phyloP scores from a whole-genome alignment of 37 sponge, comb jelly and placozoan species.

The Beroe ovata region DNA sequence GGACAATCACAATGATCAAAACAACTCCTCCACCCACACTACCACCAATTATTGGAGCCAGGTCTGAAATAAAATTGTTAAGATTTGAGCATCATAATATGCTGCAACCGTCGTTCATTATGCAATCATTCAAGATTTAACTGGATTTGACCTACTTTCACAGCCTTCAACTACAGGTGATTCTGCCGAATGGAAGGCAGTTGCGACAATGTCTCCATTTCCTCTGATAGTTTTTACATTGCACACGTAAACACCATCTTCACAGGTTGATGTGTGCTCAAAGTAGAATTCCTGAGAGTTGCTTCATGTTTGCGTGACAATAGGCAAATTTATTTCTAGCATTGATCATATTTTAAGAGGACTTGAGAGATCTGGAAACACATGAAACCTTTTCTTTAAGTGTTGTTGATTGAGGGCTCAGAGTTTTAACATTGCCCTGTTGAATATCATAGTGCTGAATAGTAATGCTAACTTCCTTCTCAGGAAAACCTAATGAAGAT shows the following conservation, averaged over 20 bases:
- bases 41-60: not conserved
- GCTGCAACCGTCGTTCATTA: no score
- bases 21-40: not conserved
- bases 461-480: not conserved
- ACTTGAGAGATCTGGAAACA: no score
- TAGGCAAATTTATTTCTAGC: no score
- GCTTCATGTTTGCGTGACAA: no score
- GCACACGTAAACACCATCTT: not conserved
- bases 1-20: not conserved
- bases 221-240: not conserved
- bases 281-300: not conserved
- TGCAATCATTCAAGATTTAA: no score
- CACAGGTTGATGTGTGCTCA: not conserved
- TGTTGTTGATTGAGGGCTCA: not conserved
- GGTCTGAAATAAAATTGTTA: not conserved
- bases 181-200: not conserved
- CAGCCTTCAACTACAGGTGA: not conserved
- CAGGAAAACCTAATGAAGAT: not conserved
- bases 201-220: not conserved
- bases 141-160: no score
- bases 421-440: not conserved
- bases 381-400: not conserved
- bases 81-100: no score
- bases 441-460: not conserved
- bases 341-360: no score